These are phyloP conservation scores for Mormyrus proboscirostris DNA, from an alignment of 2,797 vertebrate genomes.

Conservation along the genomic window DNA sequence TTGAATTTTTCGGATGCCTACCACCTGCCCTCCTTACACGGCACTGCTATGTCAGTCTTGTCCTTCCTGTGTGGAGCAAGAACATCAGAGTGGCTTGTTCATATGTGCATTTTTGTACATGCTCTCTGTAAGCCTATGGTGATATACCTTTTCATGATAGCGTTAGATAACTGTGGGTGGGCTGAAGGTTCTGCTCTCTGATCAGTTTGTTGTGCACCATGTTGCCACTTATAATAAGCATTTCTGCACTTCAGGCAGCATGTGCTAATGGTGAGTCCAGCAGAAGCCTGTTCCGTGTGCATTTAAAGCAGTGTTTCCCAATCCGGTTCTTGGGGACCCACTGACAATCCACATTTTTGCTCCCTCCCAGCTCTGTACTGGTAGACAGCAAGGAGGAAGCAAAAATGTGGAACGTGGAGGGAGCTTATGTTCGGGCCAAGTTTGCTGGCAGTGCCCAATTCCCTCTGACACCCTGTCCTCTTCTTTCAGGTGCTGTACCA, in stretches of 20 bases:
- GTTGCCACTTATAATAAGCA: neutral
- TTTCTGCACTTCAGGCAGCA: neutral
- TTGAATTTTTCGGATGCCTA: neutral
- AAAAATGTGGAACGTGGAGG: neutral
- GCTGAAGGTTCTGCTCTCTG: neutral
- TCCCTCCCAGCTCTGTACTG: neutral
- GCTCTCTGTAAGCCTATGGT: neutral
- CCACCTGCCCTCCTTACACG: neutral
- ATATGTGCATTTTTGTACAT: neutral
- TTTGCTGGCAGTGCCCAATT: neutral
- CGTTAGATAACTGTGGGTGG: neutral
- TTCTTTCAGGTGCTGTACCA: slow-evolving; percentile 89
- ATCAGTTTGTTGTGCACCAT: neutral
- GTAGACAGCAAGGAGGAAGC: neutral
- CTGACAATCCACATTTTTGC: neutral
- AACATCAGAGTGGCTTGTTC: neutral
- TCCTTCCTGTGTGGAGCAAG: neutral
- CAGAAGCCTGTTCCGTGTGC: neutral
- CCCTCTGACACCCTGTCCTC: neutral
- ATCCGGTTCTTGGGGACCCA: neutral
- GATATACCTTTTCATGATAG: neutral
- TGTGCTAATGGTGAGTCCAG: neutral
- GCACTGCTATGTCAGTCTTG: neutral
- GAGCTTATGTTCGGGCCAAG: neutral
- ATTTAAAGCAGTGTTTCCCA: neutral